Evolutionary conservation across 2,113 vertebrate genomes (phyloP).

Genomic region (Ramphastos sulfuratus): DNA sequence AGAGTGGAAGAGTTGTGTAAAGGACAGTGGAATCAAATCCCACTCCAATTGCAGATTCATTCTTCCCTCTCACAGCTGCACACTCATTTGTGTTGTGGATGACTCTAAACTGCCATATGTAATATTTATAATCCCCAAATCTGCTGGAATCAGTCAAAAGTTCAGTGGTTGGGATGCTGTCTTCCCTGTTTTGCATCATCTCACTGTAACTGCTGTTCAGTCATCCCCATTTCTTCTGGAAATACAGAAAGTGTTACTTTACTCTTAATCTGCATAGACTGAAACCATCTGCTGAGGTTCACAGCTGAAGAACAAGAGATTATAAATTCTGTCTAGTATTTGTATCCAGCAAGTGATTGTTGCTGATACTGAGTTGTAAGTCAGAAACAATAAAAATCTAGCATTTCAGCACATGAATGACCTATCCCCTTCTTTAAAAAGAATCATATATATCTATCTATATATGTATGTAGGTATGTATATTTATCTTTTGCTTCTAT

Average conservation of each 20-base stretch:
- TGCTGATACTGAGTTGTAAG: conserved; percentile 4
- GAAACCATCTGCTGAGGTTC: conserved; percentile 51
- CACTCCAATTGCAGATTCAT: not conserved
- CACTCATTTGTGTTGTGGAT: not conserved
- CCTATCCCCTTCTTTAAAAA: not conserved
- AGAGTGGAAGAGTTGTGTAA: not conserved
- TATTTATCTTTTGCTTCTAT: not conserved
- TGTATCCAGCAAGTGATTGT: not conserved
- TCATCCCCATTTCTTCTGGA: conserved; percentile 58
- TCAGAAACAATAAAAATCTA: not conserved
- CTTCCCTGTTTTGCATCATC: not conserved
- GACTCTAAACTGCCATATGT: conserved; percentile 15
- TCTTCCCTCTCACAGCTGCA: not conserved
- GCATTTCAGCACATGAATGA: not conserved
- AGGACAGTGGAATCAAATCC: not conserved
- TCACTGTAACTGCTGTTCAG: conserved; percentile 30
- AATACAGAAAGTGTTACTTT: conserved; percentile 51
- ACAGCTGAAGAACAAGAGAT: conserved; percentile 17
- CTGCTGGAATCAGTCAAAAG: not conserved
- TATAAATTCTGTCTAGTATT: not conserved
- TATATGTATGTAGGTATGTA: no score
- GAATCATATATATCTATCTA: not conserved
- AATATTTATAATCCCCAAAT: conserved; percentile 35
- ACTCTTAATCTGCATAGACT: conserved; percentile 45
- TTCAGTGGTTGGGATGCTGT: not conserved